Percentiles rank a stretch among this genome's conserved stretches.
Conservation (phyloP, 1,140 invertebrate genomes). For the Drosophila pandora region DNA sequence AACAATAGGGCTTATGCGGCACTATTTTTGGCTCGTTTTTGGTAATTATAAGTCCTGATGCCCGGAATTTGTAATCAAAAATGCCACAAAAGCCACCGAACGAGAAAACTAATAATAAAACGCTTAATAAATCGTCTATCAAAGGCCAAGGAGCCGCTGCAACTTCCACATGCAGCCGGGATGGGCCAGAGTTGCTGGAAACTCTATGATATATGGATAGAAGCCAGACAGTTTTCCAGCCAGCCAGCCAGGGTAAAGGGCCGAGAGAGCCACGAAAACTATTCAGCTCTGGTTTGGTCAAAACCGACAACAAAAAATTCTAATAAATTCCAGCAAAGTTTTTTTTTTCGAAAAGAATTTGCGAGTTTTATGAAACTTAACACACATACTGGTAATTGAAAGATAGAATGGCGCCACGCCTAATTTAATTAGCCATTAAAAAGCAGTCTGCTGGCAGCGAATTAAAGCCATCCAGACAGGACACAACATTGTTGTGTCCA, state of each 20-base stretch:
- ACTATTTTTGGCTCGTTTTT: slow-evolving; percentile 24
- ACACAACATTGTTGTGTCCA: slow-evolving; percentile 6
- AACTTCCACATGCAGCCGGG: slow-evolving; percentile 18
- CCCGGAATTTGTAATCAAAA: slow-evolving; percentile 79
- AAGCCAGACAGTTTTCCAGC: slow-evolving; percentile 2
- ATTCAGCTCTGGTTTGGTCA: slow-evolving; percentile 37
- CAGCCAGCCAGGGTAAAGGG: background rate
- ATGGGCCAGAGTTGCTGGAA: slow-evolving; percentile 22
- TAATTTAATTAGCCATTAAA: slow-evolving; percentile 48
- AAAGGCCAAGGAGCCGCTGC: slow-evolving; percentile 58
- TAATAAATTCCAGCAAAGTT: slow-evolving; percentile 61
- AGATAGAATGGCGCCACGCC: slow-evolving; percentile 38
- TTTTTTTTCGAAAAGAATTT: slow-evolving; percentile 48
- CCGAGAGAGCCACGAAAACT: slow-evolving; percentile 26
- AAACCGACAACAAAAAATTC: slow-evolving; percentile 38
- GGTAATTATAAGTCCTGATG: slow-evolving; percentile 58
- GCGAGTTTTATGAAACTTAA: slow-evolving; percentile 27
- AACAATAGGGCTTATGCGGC: slow-evolving; percentile 20
- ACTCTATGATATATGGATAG: slow-evolving; percentile 71
- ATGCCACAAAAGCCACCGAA: slow-evolving; percentile 65
- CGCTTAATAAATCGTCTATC: slow-evolving; percentile 79
- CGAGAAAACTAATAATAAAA: slow-evolving; percentile 79
- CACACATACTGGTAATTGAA: slow-evolving; percentile 46
- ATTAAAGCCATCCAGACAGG: slow-evolving; percentile 17
- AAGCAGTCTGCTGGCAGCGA: slow-evolving; percentile 39